These are phyloP conservation scores for Phalacrocorax brasilianus DNA, from an alignment of 2,113 vertebrate species.

Conservation along the genomic window DNA sequence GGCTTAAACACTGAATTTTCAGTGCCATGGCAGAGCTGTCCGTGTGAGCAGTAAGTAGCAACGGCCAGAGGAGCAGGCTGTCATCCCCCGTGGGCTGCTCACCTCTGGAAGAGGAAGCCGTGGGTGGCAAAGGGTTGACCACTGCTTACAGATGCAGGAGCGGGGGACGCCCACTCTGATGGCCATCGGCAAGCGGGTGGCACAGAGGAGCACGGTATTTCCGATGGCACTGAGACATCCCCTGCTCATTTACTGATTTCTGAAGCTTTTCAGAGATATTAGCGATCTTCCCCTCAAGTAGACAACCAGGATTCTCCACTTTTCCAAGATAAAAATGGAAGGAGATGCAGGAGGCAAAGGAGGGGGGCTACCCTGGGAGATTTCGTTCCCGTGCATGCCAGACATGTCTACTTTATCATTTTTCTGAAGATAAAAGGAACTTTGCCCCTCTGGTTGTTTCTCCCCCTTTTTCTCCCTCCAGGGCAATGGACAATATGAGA, in stretches of 20 bases:
- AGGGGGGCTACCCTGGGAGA: neutral
- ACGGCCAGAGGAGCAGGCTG: neutral
- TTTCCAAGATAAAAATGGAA: neutral
- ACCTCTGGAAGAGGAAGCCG: neutral
- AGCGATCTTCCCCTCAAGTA: neutral
- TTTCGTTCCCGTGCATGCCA: neutral
- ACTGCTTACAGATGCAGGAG: neutral
- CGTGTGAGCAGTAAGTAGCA: neutral
- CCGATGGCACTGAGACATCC: neutral
- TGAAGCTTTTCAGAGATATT: neutral
- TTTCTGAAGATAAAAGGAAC: neutral
- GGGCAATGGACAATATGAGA: neutral
- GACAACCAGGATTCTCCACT: neutral
- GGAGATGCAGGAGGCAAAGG: neutral
- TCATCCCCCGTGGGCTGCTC: neutral
- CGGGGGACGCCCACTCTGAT: neutral
- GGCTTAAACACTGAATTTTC: neutral
- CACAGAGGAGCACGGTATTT: fast-evolving
- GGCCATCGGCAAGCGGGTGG: neutral
- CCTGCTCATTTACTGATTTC: neutral
- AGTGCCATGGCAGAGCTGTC: neutral
- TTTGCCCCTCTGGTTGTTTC: neutral
- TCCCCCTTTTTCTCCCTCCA: neutral
- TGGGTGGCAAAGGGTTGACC: fast-evolving
- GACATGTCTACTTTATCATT: neutral